phyloP scores from a whole-genome alignment of 2,888 invertebrate species.

The Coleophora deauratella region DNA sequence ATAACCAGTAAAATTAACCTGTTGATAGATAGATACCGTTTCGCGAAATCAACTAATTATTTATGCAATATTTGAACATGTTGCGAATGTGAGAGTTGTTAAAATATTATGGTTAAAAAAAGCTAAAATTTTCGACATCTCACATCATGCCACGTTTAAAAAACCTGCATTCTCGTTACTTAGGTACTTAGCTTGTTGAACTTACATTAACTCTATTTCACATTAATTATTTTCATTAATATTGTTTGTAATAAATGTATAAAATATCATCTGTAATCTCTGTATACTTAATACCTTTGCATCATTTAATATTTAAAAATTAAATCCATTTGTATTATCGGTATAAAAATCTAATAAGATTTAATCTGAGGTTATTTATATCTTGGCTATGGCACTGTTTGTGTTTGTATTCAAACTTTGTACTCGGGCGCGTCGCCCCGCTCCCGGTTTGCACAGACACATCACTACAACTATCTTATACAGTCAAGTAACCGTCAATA shows the following conservation, averaged over 20 bases:
- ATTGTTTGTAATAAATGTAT: slow-evolving; percentile 74
- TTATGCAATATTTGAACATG: background rate
- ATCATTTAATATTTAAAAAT: slow-evolving; percentile 66
- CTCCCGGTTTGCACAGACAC: slow-evolving; percentile 20
- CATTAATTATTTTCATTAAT: slow-evolving; percentile 62
- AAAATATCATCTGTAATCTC: slow-evolving; percentile 75
- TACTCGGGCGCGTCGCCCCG: slow-evolving; percentile 41
- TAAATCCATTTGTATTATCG: slow-evolving; percentile 72
- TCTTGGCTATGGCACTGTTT: slow-evolving; percentile 69
- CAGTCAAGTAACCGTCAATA: too few relatives aligned
- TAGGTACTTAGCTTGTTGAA: slow-evolving; percentile 49
- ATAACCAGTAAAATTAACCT: slow-evolving; percentile 32
- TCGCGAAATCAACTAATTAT: too few relatives aligned
- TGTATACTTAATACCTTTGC: slow-evolving; percentile 73
- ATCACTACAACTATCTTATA: slow-evolving; percentile 15
- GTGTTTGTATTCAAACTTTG: slow-evolving; percentile 68
- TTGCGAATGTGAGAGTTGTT: slow-evolving; percentile 25
- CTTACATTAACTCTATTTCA: slow-evolving; percentile 69
- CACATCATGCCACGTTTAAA: slow-evolving; percentile 20
- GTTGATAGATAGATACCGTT: slow-evolving; percentile 13
- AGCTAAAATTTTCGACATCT: slow-evolving; percentile 30
- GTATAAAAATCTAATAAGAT: slow-evolving; percentile 74
- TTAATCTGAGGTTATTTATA: slow-evolving; percentile 71
- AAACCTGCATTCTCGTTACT: slow-evolving; percentile 30
- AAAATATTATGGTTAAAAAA: slow-evolving; percentile 23